Evolutionary conservation across 2,797 vertebrate genomes (phyloP).

Genomic region (Rhinophrynus dorsalis): DNA sequence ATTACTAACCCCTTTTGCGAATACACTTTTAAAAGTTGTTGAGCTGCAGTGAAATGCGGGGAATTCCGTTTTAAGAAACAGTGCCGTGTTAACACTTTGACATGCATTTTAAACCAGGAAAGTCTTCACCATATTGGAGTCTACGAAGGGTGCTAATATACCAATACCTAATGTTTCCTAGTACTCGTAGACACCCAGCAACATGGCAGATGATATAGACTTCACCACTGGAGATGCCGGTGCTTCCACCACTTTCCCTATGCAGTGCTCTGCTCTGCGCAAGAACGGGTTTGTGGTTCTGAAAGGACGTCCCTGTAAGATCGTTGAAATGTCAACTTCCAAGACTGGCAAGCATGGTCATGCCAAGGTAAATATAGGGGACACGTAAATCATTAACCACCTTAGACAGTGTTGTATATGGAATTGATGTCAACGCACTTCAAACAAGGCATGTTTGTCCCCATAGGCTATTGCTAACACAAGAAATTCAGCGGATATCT

Average conservation of each 20-base stretch:
- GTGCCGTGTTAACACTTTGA: too few relatives aligned
- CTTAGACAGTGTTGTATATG: neutral
- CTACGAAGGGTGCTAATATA: too few relatives aligned
- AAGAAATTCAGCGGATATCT: too few relatives aligned
- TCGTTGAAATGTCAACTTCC: slow-evolving; percentile 94
- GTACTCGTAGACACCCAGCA: slow-evolving; percentile 54
- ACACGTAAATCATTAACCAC: slow-evolving; percentile 15
- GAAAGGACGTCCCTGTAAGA: slow-evolving; percentile 90
- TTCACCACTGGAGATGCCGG: slow-evolving; percentile 90
- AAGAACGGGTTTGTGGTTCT: slow-evolving; percentile 92
- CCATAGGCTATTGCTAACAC: too few relatives aligned
- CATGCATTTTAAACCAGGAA: too few relatives aligned
- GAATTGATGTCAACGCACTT: too few relatives aligned
- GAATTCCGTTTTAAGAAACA: too few relatives aligned
- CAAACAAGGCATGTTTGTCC: too few relatives aligned
- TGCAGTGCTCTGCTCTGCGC: slow-evolving; percentile 92
- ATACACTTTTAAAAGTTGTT: too few relatives aligned
- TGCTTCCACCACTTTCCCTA: slow-evolving; percentile 84
- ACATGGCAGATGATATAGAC: slow-evolving; percentile 91
- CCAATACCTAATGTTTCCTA: neutral
- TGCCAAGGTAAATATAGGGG: slow-evolving; percentile 80
- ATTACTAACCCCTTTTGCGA: too few relatives aligned
- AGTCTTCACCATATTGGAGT: too few relatives aligned
- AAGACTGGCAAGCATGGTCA: slow-evolving; percentile 97
- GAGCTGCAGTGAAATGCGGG: too few relatives aligned